Evolutionary conservation across 2,888 invertebrate genomes (phyloP), one percentile per base, ranked within the genome.

Genomic region (Muschampia plurimacula): DNA sequence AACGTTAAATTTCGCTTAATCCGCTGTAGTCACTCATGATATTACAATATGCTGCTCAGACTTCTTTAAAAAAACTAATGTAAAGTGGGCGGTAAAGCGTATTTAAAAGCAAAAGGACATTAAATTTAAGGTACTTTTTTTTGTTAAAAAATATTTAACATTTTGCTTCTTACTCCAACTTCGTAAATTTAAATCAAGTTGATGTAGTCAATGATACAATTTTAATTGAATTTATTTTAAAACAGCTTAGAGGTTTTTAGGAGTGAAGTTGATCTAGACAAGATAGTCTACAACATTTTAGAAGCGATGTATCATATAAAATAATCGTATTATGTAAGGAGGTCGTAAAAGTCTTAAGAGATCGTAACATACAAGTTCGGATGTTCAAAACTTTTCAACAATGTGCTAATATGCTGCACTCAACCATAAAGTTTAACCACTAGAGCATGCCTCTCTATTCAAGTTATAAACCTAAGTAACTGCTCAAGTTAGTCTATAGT

Each of bases 361-460:
- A 59, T 59, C 60, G 13, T 60, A 60, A 36, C 32, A 60, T 36
- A 13, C 36, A 36, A 36, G 36, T 60, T 36, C 6, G 13, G 10
- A 60, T 60, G 36, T 64, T 64, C 64, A 28, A 44, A 64, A 64
- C 44, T 64, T 64, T 64, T 28, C 28, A 64, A 64, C 68, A 32
- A 60, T 68, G 60, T 68, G 68, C 46, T 68, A 68, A 68, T 60
- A 60, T 32, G 55, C 60, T 67, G 28, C 59, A 67, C 59, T 44
- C 57, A 5, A 41, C 28, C 41, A 57, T 57, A 62, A 67, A 67
- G 46, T 59, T 68, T 12, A 22, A 28, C 39, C 63, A 39, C 41
- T 63, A 41, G 32, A 68, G 44, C 57, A 41, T 60, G 60, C 46
- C 63, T 63, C 59, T 59, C 68, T 68, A 68, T 68, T 68, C 32